A percentile compares a stretch with the other conserved stretches of the same genome.
These are phyloP conservation scores for Accipiter virgatus DNA, from an alignment of 2,113 vertebrate genomes.

Conservation along the genomic window DNA sequence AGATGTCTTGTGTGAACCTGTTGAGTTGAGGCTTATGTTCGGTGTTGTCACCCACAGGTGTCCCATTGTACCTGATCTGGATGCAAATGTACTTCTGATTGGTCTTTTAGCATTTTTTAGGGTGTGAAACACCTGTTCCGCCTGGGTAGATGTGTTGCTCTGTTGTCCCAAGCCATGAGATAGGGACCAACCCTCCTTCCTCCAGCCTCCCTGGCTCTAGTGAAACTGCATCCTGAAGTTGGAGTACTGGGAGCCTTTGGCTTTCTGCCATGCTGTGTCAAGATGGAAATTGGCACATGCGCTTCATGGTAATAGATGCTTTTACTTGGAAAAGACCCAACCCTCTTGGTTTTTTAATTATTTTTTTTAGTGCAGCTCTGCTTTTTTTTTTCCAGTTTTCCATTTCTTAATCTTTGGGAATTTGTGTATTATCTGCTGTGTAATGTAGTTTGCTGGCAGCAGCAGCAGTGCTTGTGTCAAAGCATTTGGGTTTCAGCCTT, in stretches of 20 bases:
- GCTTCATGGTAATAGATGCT: not conserved
- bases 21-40: not conserved
- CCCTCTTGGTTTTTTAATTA: not conserved
- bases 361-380: not conserved
- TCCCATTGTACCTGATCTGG: rapidly evolving
- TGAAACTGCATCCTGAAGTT: not conserved
- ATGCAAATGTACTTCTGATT: rapidly evolving
- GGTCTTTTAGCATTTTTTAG: not conserved
- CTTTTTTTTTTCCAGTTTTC: not conserved
- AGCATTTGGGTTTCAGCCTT: slow-evolving; percentile 10
- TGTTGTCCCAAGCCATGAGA: not conserved
- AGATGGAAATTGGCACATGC: not conserved
- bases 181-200: not conserved
- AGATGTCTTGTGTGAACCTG: not conserved
- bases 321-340: not conserved
- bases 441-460: not conserved
- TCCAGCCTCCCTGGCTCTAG: rapidly evolving
- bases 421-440: not conserved
- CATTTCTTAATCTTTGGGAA: not conserved
- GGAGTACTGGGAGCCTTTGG: not conserved
- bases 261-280: not conserved
- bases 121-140: not conserved
- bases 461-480: not conserved
- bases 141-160: not conserved
- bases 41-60: not conserved